These are phyloP conservation scores for Halcyon leucocephala DNA, from an alignment of 2,797 vertebrate species.

Conservation along the genomic window DNA sequence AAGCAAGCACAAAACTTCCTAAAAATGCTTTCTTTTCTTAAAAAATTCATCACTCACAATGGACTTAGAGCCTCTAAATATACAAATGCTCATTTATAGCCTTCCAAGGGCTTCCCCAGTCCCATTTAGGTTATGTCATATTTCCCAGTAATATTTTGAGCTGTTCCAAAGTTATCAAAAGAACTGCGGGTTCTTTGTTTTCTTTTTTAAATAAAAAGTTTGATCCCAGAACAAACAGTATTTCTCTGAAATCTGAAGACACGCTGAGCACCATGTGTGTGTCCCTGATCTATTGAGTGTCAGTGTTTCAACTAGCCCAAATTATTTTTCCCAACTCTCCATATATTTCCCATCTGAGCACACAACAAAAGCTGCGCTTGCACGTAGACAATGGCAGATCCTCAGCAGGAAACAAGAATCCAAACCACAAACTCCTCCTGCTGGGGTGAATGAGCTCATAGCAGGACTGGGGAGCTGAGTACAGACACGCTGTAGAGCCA, in stretches of 20 bases:
- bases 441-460: background rate
- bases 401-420: background rate
- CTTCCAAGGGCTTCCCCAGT: background rate
- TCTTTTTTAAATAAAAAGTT: too few relatives aligned
- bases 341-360: background rate
- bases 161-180: background rate
- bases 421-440: background rate
- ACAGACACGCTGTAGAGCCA: background rate
- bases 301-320: too few relatives aligned
- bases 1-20: background rate
- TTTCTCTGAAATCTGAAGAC: background rate
- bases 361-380: background rate
- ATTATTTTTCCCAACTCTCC: background rate
- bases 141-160: background rate
- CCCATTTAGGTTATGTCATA: rapidly evolving
- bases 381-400: background rate
- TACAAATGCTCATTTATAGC: background rate
- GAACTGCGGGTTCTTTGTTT: rapidly evolving
- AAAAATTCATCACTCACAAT: background rate
- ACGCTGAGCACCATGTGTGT: background rate
- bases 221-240: too few relatives aligned
- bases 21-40: background rate
- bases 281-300: rapidly evolving
- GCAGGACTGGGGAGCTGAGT: background rate
- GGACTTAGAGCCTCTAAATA: background rate